phyloP scores from a whole-genome alignment of 1,140 invertebrate genomes.

The Drosophila malerkotliana region DNA sequence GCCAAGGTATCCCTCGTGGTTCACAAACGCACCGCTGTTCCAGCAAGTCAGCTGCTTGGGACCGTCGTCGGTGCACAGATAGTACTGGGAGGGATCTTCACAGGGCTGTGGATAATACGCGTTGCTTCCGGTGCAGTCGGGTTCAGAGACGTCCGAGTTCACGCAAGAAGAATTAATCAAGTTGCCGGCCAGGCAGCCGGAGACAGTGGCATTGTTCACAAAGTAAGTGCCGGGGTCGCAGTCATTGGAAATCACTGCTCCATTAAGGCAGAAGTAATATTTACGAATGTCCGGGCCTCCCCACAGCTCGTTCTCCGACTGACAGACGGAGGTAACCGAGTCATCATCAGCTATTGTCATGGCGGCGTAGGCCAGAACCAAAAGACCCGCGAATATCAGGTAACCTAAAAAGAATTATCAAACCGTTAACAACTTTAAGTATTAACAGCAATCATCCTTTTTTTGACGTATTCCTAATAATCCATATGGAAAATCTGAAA shows the following conservation, averaged over 20 bases:
- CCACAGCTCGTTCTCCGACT: slow-evolving; percentile 55
- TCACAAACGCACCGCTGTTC: slow-evolving; percentile 41
- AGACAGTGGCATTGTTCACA: slow-evolving; percentile 60
- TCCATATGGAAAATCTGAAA: not conserved
- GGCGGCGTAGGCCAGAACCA: slow-evolving; percentile 35
- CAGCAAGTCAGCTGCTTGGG: slow-evolving; percentile 27
- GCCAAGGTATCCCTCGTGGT: slow-evolving; percentile 50
- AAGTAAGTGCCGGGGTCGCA: slow-evolving; percentile 55
- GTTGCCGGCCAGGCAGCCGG: slow-evolving; percentile 54
- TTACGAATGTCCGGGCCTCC: slow-evolving; percentile 37
- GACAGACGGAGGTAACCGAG: slow-evolving; percentile 18
- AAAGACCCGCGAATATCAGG: slow-evolving; percentile 33
- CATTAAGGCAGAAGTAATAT: slow-evolving; percentile 61
- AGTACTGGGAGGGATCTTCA: slow-evolving; percentile 50
- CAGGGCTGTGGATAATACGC: slow-evolving; percentile 46
- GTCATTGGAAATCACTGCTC: not conserved
- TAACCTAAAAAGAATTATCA: slow-evolving; percentile 14
- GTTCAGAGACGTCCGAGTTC: slow-evolving; percentile 20
- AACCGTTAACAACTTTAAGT: no score
- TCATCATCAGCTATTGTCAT: not conserved
- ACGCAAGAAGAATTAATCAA: slow-evolving; percentile 57
- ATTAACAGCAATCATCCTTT: not conserved
- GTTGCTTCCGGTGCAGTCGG: slow-evolving; percentile 46
- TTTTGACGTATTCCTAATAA: not conserved
- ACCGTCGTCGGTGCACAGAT: slow-evolving; percentile 47